These are phyloP conservation scores for Hippoglossus hippoglossus DNA, from an alignment of 2,797 vertebrate species.

Conservation along the genomic window DNA sequence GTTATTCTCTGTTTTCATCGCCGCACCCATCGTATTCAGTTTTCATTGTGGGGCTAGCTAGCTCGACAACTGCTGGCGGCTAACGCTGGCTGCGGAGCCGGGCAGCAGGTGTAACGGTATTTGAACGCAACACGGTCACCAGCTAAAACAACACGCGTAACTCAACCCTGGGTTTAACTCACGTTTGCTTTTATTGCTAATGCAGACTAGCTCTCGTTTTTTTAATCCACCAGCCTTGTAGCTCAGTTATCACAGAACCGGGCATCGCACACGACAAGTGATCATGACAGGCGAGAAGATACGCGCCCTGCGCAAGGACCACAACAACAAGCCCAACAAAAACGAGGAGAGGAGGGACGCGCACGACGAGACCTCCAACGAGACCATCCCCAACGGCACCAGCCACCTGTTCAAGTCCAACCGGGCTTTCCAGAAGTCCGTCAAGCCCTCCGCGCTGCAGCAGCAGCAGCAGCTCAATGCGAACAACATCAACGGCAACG, in stretches of 20 bases:
- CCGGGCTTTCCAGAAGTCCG: constrained; percentile 79
- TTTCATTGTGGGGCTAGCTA: constrained; percentile 62
- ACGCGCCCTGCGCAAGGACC: constrained; percentile 91
- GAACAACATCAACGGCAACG: constrained; percentile 79
- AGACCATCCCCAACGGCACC: constrained; percentile 76
- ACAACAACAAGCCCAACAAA: constrained; percentile 87
- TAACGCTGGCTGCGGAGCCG: constrained; percentile 26
- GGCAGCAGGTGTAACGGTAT: constrained; percentile 51
- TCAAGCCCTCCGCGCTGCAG: constrained; percentile 66
- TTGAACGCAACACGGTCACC: not conserved
- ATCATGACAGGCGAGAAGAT: constrained; percentile 95
- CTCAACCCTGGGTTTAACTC: not conserved
- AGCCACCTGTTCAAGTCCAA: constrained; percentile 80
- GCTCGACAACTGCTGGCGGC: constrained; percentile 38
- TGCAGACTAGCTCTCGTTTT: not conserved
- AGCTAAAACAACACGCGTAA: not conserved
- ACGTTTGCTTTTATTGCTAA: constrained; percentile 13
- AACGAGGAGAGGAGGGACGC: constrained; percentile 88
- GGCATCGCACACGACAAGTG: constrained; percentile 15
- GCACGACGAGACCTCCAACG: constrained; percentile 85
- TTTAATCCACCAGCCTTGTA: constrained; percentile 18
- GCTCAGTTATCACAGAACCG: not conserved
- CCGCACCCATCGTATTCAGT: constrained; percentile 70
- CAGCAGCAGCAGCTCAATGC: constrained; percentile 79
- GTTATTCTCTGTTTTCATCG: constrained; percentile 62